Base-by-base conservation (phyloP, 1,140 invertebrate genomes). In the Drosophila kurseongensis region DNA sequence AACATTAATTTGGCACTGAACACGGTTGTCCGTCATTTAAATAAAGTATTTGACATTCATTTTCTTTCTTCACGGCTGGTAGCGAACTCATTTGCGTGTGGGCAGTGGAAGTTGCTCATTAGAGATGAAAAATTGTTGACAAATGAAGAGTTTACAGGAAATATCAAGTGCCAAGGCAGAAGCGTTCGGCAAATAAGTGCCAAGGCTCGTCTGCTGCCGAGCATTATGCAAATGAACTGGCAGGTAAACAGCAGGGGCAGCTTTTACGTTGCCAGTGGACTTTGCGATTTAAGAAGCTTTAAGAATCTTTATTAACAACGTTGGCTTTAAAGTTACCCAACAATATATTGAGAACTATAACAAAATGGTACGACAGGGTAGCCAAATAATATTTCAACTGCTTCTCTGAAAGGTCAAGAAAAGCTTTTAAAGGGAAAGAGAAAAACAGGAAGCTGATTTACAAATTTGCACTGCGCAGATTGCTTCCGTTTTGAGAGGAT, bases 61-160 rank as follows among this genome's bases (percentile, higher is more conserved):
- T 66, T 23, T 54, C 16, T 54, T 63, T 13, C 41, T 14, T 14
- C 38, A 45, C 5, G 14, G 38, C 23, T 35, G 14, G 8, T 35
- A 61, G 41, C 18, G 10, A 67, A 51, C 58, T 44, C 38, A 71
- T 76, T 76, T 67, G 61, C 73, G 62, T 67, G 72, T 76, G 59
- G 71, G 44, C 59, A 52, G 35, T 63, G 50, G 38, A 55, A 75
- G 72, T 63, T 51, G 51, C 73, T 76, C 72, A 67, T 67, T 67
- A 76, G 38, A 59, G 55, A 75, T 76, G 72, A 76, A 76, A 76
- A 76, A 76, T 76, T 54, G 61, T 48, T 57, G 72, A 76, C 73
- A 76, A 76, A 76, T 67, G 73, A 67, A 76, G 73, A 75, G 52
- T 76, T 75, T 48, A 41, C 62, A 42, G 59, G 6, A 9, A 74